Conservation (phyloP, 2,797 vertebrate species). For the Halcyon smyrnensis region DNA sequence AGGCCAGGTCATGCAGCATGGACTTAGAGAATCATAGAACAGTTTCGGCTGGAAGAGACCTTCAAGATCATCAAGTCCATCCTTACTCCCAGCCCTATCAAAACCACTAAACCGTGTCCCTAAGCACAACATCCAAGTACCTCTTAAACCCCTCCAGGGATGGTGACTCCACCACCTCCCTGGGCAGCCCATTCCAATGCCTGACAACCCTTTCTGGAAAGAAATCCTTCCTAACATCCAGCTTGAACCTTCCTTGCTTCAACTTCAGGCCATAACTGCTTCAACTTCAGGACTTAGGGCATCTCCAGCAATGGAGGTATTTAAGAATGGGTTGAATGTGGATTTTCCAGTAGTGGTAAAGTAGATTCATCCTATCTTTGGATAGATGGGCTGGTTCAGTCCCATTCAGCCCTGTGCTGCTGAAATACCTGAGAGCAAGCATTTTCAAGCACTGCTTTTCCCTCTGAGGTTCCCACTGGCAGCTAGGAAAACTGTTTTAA, state of each 20-base stretch:
- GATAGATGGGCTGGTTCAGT: background rate
- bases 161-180: too few species aligned
- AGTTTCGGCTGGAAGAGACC: too few species aligned
- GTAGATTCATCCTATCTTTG: background rate
- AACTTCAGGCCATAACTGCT: too few species aligned
- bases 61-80: too few species aligned
- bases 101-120: too few species aligned
- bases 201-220: too few species aligned
- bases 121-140: too few species aligned
- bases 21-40: accelerated
- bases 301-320: background rate
- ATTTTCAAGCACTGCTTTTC: background rate
- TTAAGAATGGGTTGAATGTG: background rate
- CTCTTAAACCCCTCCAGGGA: too few species aligned
- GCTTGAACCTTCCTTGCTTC: too few species aligned
- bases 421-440: background rate
- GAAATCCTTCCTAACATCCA: too few species aligned
- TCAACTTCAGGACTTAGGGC: accelerated
- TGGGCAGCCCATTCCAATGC: too few species aligned
- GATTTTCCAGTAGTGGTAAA: background rate
- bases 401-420: background rate
- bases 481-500: background rate
- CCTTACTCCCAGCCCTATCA: too few species aligned
- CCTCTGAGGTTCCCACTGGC: background rate
- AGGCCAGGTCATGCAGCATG: background rate